Evolutionary conservation across 1,140 invertebrate species (phyloP).

Genomic region (Cydia pomonella): DNA sequence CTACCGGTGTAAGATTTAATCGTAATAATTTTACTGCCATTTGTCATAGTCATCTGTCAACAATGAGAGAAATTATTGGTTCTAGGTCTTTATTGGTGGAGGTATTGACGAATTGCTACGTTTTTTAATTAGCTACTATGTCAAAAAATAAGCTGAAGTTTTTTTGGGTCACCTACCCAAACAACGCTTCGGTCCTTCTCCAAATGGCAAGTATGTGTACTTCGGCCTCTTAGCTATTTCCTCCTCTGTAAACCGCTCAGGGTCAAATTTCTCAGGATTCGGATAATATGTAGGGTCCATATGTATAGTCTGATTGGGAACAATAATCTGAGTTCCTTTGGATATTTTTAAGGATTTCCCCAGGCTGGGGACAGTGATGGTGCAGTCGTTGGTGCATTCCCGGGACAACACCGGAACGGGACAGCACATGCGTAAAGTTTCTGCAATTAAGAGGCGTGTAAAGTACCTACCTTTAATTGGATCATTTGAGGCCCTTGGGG

Average conservation of each 20-base stretch:
- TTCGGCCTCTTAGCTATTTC: constrained; percentile 51
- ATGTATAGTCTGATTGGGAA: background rate
- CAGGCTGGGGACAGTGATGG: background rate
- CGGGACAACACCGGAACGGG: background rate
- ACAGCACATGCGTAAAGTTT: background rate
- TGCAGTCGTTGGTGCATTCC: background rate
- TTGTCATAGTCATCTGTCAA: too few species aligned
- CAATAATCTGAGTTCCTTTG: background rate
- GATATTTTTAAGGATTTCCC: background rate
- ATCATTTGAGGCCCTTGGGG: background rate
- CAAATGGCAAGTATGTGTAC: constrained; percentile 79
- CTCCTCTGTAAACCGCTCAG: constrained; percentile 66
- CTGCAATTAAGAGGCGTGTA: background rate
- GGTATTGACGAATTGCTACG: too few species aligned
- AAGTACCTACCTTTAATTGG: too few species aligned
- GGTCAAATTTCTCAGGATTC: constrained; percentile 65
- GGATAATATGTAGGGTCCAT: constrained; percentile 46
- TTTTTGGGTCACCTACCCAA: background rate
- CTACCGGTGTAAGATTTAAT: too few species aligned
- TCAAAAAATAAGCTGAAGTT: too few species aligned
- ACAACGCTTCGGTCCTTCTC: constrained; percentile 61
- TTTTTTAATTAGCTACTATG: too few species aligned
- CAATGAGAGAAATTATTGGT: too few species aligned
- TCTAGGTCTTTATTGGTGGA: too few species aligned
- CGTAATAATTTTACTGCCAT: too few species aligned